Base-by-base conservation (phyloP, 2,888 invertebrate species). In the Acronicta psi region DNA sequence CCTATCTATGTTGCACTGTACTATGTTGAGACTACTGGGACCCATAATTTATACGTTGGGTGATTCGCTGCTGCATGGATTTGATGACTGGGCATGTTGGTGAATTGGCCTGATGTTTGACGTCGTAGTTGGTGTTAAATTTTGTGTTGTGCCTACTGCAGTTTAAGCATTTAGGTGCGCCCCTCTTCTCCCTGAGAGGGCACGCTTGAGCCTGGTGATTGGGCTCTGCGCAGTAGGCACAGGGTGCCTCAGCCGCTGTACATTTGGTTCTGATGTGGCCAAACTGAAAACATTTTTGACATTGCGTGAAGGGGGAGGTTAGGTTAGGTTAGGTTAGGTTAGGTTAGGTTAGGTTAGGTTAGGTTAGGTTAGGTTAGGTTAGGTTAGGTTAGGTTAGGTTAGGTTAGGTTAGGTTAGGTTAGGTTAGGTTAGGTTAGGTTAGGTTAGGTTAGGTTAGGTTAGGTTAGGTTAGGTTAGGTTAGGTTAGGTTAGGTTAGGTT, bases 381-480 rank as follows among this genome's bases (percentile, higher is more conserved):
- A 47, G 65, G 61, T 67, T 38, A 56, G 29, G 41, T 50, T 43
- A 43, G 59, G 50, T 55, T 44, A 52, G 50, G 50, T 49, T 52
- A 56, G 49, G 52, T 44, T 52, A 62, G 59, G 61, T 47, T 47
- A 47, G 47, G 55, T 41, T 49, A 57, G 62, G 52, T 52, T 53
- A 57, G 62, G 52, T 53, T 49, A 53, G 57, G 52, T 52, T 57
- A 55, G 47, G 55, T 55, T 52, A 59, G 52, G 58, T 47, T 52
- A 54, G 58, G 56, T 46, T 46, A 57, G 66, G 58, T 40, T 38
- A 56, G 65, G 58, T 61, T 59, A 62, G 66, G 67, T 59, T 62
- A 62, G 59, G 67, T 59, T 62, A 62, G 67, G 62, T 62, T 62
- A 67, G 62, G 66, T 62, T 62, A 62, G 56, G 67, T 59, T 59